Evolutionary conservation across 2,888 invertebrate species (phyloP), one percentile per base, ranked within the genome.

Genomic region (Meiosimyza platycephala): DNA sequence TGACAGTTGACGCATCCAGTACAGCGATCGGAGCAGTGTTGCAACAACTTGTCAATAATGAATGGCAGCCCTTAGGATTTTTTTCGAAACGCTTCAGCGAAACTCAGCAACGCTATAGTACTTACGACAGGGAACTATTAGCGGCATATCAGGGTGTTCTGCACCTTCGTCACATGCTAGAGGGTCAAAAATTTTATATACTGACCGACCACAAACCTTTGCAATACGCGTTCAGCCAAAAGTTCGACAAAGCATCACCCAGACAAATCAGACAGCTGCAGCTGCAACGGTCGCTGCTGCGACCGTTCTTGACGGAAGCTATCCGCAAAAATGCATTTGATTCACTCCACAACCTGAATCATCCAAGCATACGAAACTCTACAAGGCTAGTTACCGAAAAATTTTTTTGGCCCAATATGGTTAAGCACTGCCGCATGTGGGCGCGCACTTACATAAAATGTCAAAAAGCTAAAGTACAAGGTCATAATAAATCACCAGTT

Each of bases 81-180:
- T 67, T 52, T 40, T 72, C 67, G 0, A 47, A 60, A 48, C 33
- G 48, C 5, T 40, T 72, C 6, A 55, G 7, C 13, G n/a, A n/a
- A 16, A 12, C 55, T 4, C 52, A 69, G 48, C 40, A 70, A 40
- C 54, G 64, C 2, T 73, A 73, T 40, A 70, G 70, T 48, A 66
- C 66, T 15, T 73, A 73, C 47, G 73, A 73, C 55, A 64, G 73
- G 11, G 73, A 73, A 33, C 18, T 73, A 0, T 22, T 75, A 22
- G 73, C 65, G 11, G 68, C 74, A 11, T 76, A 73, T 62, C 71
- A 73, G 51, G 74, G 67, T 2, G 73, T 75, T n/a, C 71, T 65
- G 54, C 62, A 75, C 18, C 75, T 74, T 28, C 72, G 40, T 16
- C 71, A 76, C 51, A 72, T 77, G 64, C 33, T 76, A 1, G 71